These are phyloP conservation scores for Cenopis cana DNA, from an alignment of 2,888 invertebrate species.

Conservation along the genomic window DNA sequence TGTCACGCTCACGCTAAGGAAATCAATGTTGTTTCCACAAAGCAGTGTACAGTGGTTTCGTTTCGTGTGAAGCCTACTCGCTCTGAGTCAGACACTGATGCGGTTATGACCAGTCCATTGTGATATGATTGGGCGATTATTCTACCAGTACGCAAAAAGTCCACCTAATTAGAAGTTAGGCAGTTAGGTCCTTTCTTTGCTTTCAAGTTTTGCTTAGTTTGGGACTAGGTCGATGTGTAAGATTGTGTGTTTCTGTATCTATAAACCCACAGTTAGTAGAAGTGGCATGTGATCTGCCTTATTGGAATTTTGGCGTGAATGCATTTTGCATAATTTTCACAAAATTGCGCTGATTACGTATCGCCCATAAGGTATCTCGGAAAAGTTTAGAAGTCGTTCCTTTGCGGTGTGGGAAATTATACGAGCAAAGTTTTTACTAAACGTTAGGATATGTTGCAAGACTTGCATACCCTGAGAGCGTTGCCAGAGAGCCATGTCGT, in stretches of 20 bases:
- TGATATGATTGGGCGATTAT: no score
- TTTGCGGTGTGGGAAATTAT: conserved; percentile 11
- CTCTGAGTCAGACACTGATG: neutral
- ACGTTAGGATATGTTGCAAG: conserved; percentile 17
- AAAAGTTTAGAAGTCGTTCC: conserved; percentile 27
- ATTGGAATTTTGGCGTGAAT: no score
- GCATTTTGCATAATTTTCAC: no score
- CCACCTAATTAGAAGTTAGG: no score
- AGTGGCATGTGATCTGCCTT: no score
- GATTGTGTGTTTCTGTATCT: no score
- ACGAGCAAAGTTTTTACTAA: conserved; percentile 20
- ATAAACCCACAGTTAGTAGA: no score
- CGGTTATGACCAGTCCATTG: neutral
- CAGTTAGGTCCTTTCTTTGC: no score
- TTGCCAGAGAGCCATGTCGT: conserved; percentile 51
- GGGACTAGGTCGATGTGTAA: no score
- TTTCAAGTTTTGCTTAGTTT: no score
- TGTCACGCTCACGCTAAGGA: conserved; percentile 37
- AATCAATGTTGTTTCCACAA: conserved; percentile 23
- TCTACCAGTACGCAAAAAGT: no score
- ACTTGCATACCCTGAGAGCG: conserved; percentile 31
- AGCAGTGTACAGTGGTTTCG: neutral
- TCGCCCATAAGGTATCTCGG: neutral
- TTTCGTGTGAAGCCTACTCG: conserved; percentile 12
- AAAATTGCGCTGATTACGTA: no score